Evolutionary conservation across 2,113 vertebrate genomes (phyloP).

Genomic region (Semnornis frantzii): DNA sequence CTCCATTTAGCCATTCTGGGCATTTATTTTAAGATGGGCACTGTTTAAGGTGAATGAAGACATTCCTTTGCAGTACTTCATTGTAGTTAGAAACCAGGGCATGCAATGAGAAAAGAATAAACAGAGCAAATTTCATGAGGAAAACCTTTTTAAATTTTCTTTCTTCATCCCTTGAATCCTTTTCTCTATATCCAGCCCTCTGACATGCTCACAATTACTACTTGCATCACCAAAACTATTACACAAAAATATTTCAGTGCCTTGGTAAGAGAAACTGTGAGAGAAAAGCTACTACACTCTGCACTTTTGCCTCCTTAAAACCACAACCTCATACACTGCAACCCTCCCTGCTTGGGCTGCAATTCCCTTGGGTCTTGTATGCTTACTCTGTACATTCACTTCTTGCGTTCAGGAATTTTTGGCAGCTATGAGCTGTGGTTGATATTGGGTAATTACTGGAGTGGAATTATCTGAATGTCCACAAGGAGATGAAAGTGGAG

Average conservation of each 20-base stretch:
- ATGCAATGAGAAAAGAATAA: neutral
- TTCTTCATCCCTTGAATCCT: neutral
- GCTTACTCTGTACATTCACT: conserved; percentile 30
- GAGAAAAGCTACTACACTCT: neutral
- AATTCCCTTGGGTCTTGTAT: neutral
- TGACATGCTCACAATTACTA: neutral
- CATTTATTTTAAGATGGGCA: neutral
- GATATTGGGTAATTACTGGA: conserved; percentile 3
- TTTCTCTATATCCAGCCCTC: neutral
- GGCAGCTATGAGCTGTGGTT: conserved; percentile 25
- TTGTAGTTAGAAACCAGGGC: neutral
- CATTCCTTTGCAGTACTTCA: neutral
- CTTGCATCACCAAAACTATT: neutral
- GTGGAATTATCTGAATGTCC: conserved; percentile 26
- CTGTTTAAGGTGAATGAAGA: neutral
- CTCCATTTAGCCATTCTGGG: neutral
- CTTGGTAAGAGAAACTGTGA: neutral
- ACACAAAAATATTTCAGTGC: neutral
- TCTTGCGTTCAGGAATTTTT: conserved; percentile 36
- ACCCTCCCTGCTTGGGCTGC: neutral
- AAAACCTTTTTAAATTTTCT: neutral
- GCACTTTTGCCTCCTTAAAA: neutral
- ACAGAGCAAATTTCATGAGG: neutral
- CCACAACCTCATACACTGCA: neutral
- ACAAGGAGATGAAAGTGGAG: conserved; percentile 25